Evolutionary conservation across 2,888 invertebrate species (phyloP).

Genomic region (Reticulitermes lucifugus): DNA sequence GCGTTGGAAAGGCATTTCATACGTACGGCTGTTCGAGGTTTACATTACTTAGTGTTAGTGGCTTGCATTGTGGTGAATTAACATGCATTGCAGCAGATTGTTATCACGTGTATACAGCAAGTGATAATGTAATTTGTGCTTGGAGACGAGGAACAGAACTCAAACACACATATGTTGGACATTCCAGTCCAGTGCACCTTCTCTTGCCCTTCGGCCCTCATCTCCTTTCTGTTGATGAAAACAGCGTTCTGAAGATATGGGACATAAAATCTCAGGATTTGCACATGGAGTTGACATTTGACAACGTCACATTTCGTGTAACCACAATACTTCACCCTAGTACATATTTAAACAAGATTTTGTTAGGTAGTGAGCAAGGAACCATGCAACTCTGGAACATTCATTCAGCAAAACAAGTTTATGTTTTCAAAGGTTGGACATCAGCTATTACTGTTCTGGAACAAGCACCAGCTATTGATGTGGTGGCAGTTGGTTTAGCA

Average conservation of each 20-base stretch:
- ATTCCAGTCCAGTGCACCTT: constrained; percentile 77
- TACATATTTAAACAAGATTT: constrained; percentile 90
- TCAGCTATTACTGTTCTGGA: constrained; percentile 79
- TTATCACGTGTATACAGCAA: constrained; percentile 82
- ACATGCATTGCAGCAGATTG: constrained; percentile 81
- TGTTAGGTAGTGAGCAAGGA: constrained; percentile 89
- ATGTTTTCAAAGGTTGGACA: constrained; percentile 81
- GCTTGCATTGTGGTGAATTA: constrained; percentile 83
- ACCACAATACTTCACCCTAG: constrained; percentile 90
- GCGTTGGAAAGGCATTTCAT: constrained; percentile 92
- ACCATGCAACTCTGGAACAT: constrained; percentile 91
- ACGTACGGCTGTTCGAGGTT: constrained; percentile 90
- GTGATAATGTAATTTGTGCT: constrained; percentile 82
- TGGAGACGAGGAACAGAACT: constrained; percentile 91
- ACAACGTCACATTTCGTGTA: constrained; percentile 77
- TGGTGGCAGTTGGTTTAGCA: constrained; percentile 87
- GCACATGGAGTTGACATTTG: constrained; percentile 76
- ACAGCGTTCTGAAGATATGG: constrained; percentile 84
- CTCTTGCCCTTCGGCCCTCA: constrained; percentile 89
- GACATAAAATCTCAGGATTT: constrained; percentile 81
- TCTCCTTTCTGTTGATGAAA: constrained; percentile 86
- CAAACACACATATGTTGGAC: constrained; percentile 83
- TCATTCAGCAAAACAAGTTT: constrained; percentile 78
- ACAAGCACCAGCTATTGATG: constrained; percentile 93
- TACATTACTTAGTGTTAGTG: constrained; percentile 85